Percentiles rank a stretch among this genome's conserved stretches.
Evolutionary conservation across 2,113 vertebrate species (phyloP).

Genomic region (Tupaia tana): DNA sequence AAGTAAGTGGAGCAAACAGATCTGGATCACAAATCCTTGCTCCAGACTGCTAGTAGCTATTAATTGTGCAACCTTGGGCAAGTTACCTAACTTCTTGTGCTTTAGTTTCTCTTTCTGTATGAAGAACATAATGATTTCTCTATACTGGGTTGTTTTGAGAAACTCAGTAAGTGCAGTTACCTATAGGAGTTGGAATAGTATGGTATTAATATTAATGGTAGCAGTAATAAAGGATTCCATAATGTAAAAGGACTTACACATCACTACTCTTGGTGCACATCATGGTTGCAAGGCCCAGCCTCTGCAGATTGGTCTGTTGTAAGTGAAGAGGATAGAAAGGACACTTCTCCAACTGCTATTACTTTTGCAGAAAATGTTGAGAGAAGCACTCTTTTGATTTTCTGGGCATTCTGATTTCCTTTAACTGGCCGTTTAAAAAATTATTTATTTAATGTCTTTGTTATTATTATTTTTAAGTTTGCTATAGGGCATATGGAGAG

Average conservation of each 20-base stretch:
- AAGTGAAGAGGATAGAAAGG: neutral
- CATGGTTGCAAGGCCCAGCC: neutral
- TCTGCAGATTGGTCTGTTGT: neutral
- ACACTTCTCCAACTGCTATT: neutral
- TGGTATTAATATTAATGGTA: neutral
- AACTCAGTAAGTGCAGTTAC: neutral
- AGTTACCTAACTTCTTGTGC: neutral
- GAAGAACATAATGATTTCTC: neutral
- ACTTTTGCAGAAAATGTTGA: constrained; percentile 12
- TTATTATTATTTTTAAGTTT: too few relatives aligned
- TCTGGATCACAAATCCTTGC: neutral
- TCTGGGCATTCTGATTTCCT: neutral
- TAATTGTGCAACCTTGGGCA: neutral
- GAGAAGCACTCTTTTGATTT: neutral
- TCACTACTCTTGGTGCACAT: too few relatives aligned
- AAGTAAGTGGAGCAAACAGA: neutral
- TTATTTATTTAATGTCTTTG: too few relatives aligned
- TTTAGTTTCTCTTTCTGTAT: constrained; percentile 22
- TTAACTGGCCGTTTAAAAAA: too few relatives aligned
- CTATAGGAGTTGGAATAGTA: rapidly evolving
- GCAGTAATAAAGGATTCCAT: neutral
- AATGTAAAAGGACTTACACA: neutral
- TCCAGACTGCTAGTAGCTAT: neutral
- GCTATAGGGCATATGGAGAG: too few relatives aligned
- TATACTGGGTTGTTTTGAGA: neutral